Evolutionary conservation across 2,113 vertebrate species (phyloP).

Genomic region (Turdus rufiventris): DNA sequence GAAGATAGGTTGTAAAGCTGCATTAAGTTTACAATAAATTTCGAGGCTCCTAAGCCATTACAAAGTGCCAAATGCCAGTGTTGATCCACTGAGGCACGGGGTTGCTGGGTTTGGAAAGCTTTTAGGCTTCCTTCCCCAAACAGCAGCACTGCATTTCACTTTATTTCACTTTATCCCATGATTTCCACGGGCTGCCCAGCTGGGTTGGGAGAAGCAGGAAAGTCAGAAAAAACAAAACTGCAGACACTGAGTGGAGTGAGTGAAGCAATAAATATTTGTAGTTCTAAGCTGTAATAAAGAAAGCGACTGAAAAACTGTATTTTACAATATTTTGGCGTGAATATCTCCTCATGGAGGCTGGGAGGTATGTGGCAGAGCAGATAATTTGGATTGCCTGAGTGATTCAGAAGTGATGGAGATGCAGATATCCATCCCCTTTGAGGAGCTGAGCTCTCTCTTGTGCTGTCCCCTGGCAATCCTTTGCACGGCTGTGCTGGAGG

Average conservation of each 20-base stretch:
- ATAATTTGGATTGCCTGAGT: background rate
- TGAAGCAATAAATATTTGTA: background rate
- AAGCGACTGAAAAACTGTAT: background rate
- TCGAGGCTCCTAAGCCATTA: background rate
- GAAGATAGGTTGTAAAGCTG: constrained; percentile 37
- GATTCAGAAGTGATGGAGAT: background rate
- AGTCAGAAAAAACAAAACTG: background rate
- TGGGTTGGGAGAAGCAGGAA: background rate
- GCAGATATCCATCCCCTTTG: background rate
- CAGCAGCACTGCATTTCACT: background rate
- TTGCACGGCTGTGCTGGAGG: background rate
- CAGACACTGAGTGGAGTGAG: background rate
- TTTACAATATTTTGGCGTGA: background rate
- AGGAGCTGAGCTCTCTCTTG: background rate
- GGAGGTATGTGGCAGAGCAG: background rate
- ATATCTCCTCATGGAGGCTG: accelerated
- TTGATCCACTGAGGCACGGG: background rate
- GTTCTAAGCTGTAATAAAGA: background rate
- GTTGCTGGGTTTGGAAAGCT: background rate
- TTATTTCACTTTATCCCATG: background rate
- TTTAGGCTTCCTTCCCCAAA: background rate
- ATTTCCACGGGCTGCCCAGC: background rate
- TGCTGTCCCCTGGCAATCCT: background rate
- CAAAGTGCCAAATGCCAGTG: background rate
- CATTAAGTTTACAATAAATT: constrained; percentile 50